These are phyloP conservation scores for Pachycephala philippinensis DNA, from an alignment of 2,113 vertebrate species.

Conservation along the genomic window DNA sequence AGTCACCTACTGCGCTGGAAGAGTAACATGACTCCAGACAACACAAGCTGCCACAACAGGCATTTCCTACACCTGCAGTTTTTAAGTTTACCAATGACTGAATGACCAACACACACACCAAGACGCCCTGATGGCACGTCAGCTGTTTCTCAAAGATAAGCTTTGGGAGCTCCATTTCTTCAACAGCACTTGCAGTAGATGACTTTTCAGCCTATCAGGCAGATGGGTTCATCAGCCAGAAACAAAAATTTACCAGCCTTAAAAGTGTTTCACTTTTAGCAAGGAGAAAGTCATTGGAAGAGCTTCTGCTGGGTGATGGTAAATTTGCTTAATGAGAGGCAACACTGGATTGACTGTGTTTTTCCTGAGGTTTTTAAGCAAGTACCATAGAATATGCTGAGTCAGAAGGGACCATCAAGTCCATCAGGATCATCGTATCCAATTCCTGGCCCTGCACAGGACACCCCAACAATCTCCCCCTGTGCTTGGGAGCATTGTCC, in stretches of 20 bases:
- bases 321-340: background rate
- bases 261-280: background rate
- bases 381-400: background rate
- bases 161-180: background rate
- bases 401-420: background rate
- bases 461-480: background rate
- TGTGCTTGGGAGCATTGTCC: rapidly evolving
- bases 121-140: rapidly evolving
- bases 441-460: background rate
- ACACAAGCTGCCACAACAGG: background rate
- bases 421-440: background rate
- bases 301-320: background rate
- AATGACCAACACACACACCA: background rate
- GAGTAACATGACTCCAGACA: background rate
- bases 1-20: background rate
- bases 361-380: background rate
- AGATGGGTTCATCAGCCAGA: background rate
- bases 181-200: background rate
- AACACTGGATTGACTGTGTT: background rate
- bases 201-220: background rate
- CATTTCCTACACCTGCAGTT: background rate
- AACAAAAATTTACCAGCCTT: background rate
- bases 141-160: background rate
- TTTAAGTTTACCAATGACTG: background rate
- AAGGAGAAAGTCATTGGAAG: background rate